phyloP scores from a whole-genome alignment of 2,113 vertebrate genomes.

The Nanorana parkeri region DNA sequence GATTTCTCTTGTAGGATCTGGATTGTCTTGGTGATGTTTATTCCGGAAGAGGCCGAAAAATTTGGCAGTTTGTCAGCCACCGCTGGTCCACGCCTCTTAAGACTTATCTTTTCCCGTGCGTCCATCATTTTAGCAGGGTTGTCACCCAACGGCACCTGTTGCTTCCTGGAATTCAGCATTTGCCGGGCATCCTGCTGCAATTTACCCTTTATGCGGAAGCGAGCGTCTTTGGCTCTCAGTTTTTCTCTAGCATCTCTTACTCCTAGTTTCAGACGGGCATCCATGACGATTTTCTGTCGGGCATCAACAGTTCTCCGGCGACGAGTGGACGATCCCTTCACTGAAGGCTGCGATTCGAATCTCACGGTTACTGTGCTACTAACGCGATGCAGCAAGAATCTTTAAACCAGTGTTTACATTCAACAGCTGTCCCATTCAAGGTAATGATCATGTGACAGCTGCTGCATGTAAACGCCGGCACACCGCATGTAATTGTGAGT shows the following conservation, averaged over 20 bases:
- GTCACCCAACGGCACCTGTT: conserved; percentile 59
- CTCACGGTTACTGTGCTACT: conserved; percentile 69
- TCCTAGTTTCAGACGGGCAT: conserved; percentile 87
- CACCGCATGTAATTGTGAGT: no score
- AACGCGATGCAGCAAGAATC: conserved; percentile 64
- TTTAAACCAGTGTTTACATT: no score
- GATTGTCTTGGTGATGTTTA: conserved; percentile 95
- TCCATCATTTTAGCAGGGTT: conserved; percentile 82
- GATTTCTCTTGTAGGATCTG: conserved; percentile 73
- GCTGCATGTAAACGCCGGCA: no score
- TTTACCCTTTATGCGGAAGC: conserved; percentile 90
- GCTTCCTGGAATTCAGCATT: conserved; percentile 94
- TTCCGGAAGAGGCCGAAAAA: conserved; percentile 70
- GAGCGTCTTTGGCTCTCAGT: conserved; percentile 88
- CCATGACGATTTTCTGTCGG: conserved; percentile 87
- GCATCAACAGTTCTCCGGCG: conserved; percentile 87
- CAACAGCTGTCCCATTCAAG: no score
- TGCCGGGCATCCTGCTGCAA: conserved; percentile 92
- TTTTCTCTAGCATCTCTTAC: conserved; percentile 94
- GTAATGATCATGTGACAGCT: no score
- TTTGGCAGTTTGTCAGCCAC: conserved; percentile 67
- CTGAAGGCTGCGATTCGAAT: conserved; percentile 70
- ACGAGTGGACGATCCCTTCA: conserved; percentile 61
- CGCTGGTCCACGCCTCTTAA: conserved; percentile 84
- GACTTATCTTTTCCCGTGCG: conserved; percentile 89